Conservation (phyloP, 2,888 invertebrate species). For the Venustoraphidia nigricollis region DNA sequence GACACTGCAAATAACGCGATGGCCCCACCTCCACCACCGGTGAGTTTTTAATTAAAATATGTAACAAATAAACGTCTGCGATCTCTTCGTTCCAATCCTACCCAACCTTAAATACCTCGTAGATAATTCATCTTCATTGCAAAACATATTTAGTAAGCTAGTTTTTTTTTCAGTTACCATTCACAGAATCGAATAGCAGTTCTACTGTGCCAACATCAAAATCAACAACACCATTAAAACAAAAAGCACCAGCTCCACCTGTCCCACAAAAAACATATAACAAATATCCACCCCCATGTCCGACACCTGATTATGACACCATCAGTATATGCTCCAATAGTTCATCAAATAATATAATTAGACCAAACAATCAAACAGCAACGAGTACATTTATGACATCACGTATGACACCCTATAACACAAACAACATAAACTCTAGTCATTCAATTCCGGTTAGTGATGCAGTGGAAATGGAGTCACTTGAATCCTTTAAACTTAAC, state of each 20-base stretch:
- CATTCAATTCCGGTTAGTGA: conserved; percentile 25
- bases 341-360: conserved; percentile 4
- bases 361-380: conserved; percentile 5
- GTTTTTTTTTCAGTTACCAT: conserved; percentile 12
- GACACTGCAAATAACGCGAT: conserved; percentile 21
- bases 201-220: conserved; percentile 1
- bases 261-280: conserved; percentile 13
- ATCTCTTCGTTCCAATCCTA: too few species aligned
- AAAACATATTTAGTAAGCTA: too few species aligned
- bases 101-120: too few species aligned
- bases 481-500: conserved; percentile 58
- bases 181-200: conserved; percentile 5
- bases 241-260: conserved; percentile 18
- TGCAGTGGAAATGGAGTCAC: conserved; percentile 56
- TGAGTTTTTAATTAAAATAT: conserved; percentile 21
- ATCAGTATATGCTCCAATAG: conserved; percentile 22
- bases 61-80: too few species aligned
- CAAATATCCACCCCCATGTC: conserved; percentile 29
- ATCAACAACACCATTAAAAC: neutral
- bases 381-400: conserved; percentile 8
- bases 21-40: conserved; percentile 47
- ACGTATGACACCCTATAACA: conserved; percentile 1
- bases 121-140: too few species aligned
- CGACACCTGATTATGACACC: conserved; percentile 38
- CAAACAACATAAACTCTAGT: conserved; percentile 12